phyloP scores from a whole-genome alignment of 2,888 invertebrate genomes.

The Andrena camellia region DNA sequence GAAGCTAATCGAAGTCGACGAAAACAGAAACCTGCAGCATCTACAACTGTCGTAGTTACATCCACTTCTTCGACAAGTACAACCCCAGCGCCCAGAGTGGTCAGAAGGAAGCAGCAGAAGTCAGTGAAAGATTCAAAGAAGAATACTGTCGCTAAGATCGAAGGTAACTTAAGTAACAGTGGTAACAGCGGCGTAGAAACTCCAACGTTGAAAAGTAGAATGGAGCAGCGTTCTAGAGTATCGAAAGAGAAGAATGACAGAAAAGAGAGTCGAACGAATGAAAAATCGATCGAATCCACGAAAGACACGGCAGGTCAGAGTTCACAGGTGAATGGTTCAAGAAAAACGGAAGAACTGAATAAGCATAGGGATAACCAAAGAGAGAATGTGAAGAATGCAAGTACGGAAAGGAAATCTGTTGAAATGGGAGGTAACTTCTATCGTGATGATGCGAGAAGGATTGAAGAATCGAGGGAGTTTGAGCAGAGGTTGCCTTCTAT shows the following conservation, averaged over 20 bases:
- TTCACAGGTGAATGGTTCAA: background rate
- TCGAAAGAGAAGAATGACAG: constrained; percentile 76
- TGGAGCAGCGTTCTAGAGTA: constrained; percentile 75
- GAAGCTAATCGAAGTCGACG: constrained; percentile 41
- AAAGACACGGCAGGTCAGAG: background rate
- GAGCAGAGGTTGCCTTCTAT: background rate
- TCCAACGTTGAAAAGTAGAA: constrained; percentile 64
- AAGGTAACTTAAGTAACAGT: background rate
- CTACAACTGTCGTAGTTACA: constrained; percentile 27
- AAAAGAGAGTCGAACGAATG: constrained; percentile 69
- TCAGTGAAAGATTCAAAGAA: constrained; percentile 16
- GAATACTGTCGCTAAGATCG: background rate
- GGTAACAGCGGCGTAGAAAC: background rate
- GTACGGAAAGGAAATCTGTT: constrained; percentile 66
- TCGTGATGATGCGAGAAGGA: background rate
- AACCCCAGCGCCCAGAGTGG: constrained; percentile 12
- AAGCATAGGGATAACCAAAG: background rate
- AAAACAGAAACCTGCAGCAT: constrained; percentile 48
- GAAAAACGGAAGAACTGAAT: constrained; percentile 13
- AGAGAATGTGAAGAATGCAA: constrained; percentile 20
- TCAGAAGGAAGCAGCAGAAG: constrained; percentile 32
- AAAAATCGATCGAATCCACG: background rate
- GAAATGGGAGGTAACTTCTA: constrained; percentile 63
- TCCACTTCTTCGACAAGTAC: constrained; percentile 2
- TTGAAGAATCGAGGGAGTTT: constrained; percentile 22